Percentiles rank a stretch among this genome's conserved stretches.
Conservation (phyloP, 2,888 invertebrate genomes). For the Cistogaster globosa region DNA sequence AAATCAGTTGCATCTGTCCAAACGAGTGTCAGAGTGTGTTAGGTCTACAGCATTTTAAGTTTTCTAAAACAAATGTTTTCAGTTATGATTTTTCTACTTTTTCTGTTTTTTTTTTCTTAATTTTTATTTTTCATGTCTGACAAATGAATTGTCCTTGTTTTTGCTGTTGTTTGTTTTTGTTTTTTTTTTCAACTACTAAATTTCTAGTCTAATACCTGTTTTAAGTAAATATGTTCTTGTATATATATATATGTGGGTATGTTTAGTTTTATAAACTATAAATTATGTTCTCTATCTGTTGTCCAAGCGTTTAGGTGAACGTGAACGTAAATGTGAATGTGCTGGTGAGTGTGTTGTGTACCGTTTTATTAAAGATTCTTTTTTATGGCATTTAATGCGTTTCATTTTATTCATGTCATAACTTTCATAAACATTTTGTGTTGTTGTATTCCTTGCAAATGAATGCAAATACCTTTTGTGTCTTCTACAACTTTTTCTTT, state of each 20-base stretch:
- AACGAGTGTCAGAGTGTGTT: conserved; percentile 7
- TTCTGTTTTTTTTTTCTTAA: not conserved
- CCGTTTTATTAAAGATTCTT: conserved; percentile 29
- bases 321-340: not conserved
- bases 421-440: conserved; percentile 39
- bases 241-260: not conserved
- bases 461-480: conserved; percentile 13
- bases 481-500: conserved; percentile 6
- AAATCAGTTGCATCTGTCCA: conserved; percentile 47
- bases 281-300: conserved; percentile 59
- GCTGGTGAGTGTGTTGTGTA: not conserved
- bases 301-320: not conserved
- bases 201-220: conserved; percentile 37
- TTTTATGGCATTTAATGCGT: conserved; percentile 40
- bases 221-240: not conserved
- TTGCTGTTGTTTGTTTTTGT: not conserved
- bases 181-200: conserved; percentile 11
- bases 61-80: not conserved
- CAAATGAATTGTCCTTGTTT: conserved; percentile 3
- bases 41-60: not conserved
- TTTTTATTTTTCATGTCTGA: not conserved
- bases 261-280: conserved; percentile 33
- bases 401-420: conserved; percentile 16
- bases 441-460: conserved; percentile 19
- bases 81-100: conserved; percentile 23